Conservation (phyloP, 2,113 vertebrate species). For the Melanostigma gelatinosum region DNA sequence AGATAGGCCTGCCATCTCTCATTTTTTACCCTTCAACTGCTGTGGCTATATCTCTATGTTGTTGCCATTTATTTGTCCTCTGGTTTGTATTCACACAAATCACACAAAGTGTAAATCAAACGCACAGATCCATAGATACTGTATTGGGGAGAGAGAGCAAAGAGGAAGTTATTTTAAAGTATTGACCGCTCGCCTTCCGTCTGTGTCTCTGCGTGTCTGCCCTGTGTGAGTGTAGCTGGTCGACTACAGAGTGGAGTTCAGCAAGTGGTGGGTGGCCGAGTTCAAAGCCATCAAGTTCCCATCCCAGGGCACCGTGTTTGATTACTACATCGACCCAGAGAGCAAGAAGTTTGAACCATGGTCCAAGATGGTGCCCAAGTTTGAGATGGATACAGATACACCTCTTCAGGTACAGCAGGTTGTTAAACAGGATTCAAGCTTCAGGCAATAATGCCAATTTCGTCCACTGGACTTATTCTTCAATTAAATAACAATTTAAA, state of each 20-base stretch:
- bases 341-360: constrained; percentile 95
- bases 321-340: constrained; percentile 93
- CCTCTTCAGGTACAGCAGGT: constrained; percentile 89
- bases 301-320: constrained; percentile 93
- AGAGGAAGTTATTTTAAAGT: constrained; percentile 63
- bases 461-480: too few species aligned
- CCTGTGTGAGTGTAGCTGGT: constrained; percentile 84
- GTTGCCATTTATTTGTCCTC: constrained; percentile 42
- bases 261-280: constrained; percentile 96
- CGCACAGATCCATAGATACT: constrained; percentile 50
- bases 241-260: constrained; percentile 94
- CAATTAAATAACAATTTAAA: not conserved
- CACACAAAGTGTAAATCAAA: constrained; percentile 58
- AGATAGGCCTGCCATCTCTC: constrained; percentile 60
- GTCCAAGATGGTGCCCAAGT: constrained; percentile 92
- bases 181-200: constrained; percentile 45
- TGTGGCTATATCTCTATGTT: constrained; percentile 28
- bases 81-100: constrained; percentile 54
- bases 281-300: constrained; percentile 98
- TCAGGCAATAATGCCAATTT: not conserved
- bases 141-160: constrained; percentile 26
- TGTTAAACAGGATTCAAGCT: not conserved
- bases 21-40: constrained; percentile 62
- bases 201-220: constrained; percentile 57
- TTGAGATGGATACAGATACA: constrained; percentile 89